Evolutionary conservation across 2,888 invertebrate species (phyloP).

Genomic region (Danaus chrysippus): DNA sequence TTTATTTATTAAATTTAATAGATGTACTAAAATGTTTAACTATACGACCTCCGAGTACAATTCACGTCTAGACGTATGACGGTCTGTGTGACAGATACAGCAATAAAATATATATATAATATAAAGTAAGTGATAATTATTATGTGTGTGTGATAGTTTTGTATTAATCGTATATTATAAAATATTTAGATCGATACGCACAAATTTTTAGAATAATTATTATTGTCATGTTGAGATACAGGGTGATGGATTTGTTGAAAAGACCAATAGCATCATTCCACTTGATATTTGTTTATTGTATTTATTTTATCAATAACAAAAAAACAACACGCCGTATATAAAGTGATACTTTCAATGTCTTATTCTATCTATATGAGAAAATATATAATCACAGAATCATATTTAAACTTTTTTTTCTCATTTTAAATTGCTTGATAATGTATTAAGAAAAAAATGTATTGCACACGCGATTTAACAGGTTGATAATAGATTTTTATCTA

Average conservation of each 20-base stretch:
- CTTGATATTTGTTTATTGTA: not conserved
- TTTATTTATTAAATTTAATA: constrained; percentile 3
- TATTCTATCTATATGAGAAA: too few species aligned
- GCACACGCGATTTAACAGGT: too few species aligned
- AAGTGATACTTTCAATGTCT: not conserved
- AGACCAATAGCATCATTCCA: constrained; percentile 6
- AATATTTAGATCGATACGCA: constrained; percentile 73
- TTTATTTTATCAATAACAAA: constrained; percentile 1
- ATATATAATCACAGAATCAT: too few species aligned
- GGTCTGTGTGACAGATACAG: constrained; percentile 75
- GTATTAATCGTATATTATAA: constrained; percentile 43
- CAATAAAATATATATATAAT: constrained; percentile 62
- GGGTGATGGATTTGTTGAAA: constrained; percentile 13
- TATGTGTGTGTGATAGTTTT: constrained; percentile 47
- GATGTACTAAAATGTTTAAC: constrained; percentile 20
- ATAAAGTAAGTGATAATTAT: constrained; percentile 46
- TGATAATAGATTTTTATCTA: too few species aligned
- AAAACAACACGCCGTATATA: constrained; percentile 10
- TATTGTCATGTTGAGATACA: constrained; percentile 36
- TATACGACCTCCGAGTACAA: constrained; percentile 55
- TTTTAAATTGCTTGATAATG: too few species aligned
- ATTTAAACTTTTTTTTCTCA: too few species aligned
- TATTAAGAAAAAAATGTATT: too few species aligned
- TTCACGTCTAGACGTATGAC: constrained; percentile 60
- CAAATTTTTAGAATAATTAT: constrained; percentile 72